These are phyloP conservation scores for Caracal caracal DNA, from an alignment of 2,113 vertebrate genomes.

Conservation along the genomic window DNA sequence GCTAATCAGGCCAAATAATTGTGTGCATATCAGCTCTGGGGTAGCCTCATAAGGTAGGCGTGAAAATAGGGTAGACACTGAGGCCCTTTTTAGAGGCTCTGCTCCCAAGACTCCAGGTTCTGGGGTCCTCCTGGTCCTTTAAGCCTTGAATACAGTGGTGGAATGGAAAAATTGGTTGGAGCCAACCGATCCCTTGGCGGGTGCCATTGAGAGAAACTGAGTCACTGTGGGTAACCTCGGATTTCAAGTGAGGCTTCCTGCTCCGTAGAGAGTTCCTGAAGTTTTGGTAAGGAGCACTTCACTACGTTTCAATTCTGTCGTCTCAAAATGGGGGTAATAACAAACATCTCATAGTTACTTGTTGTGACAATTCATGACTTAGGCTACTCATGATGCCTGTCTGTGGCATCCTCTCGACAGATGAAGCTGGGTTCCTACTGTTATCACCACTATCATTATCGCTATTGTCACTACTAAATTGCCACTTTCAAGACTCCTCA, in stretches of 20 bases:
- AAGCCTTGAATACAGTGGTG: not conserved
- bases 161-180: too few relatives aligned
- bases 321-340: not conserved
- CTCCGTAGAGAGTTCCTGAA: too few relatives aligned
- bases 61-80: accelerated
- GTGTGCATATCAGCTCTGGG: not conserved
- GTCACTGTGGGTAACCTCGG: too few relatives aligned
- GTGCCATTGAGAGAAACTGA: not conserved
- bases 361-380: not conserved
- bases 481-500: not conserved
- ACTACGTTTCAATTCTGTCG: not conserved
- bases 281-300: not conserved
- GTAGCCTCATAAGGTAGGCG: accelerated
- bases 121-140: accelerated
- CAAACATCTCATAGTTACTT: not conserved
- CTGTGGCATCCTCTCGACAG: not conserved
- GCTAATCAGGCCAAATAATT: not conserved
- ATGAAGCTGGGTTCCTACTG: not conserved
- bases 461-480: not conserved
- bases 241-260: not conserved
- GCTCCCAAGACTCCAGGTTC: not conserved
- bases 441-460: not conserved
- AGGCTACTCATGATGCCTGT: too few relatives aligned
- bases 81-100: not conserved
- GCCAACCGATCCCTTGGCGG: not conserved